phyloP scores from a whole-genome alignment of 2,113 vertebrate genomes.

The Pholis gunnellus region DNA sequence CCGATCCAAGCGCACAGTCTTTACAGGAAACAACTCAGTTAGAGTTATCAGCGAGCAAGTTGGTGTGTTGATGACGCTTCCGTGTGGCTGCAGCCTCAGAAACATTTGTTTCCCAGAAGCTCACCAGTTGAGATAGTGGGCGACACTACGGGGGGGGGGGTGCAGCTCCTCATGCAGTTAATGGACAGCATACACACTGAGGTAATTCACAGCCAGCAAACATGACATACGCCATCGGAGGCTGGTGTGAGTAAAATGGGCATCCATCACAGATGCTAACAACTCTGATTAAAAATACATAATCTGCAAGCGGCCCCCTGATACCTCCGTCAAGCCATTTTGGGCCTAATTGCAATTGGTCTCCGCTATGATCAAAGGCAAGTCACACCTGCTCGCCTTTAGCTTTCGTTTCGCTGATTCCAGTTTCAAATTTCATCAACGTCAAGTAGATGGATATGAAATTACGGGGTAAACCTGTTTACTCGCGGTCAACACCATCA shows the following conservation, averaged over 20 bases:
- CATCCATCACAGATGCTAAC: constrained; percentile 86
- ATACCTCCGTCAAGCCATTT: constrained; percentile 80
- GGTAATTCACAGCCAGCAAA: constrained; percentile 66
- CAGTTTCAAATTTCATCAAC: constrained; percentile 86
- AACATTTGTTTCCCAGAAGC: constrained; percentile 8
- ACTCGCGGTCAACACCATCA: constrained; percentile 62
- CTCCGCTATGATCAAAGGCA: constrained; percentile 85
- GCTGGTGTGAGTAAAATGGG: constrained; percentile 77
- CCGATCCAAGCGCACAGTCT: too few species aligned
- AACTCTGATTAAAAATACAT: constrained; percentile 88
- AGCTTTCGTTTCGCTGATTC: constrained; percentile 84
- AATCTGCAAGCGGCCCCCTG: constrained; percentile 82
- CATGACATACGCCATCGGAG: constrained; percentile 66
- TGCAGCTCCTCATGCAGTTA: constrained; percentile 47
- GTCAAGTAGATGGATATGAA: constrained; percentile 83
- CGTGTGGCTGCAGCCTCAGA: not conserved
- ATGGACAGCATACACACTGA: constrained; percentile 57
- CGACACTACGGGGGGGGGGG: not conserved
- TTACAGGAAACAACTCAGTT: not conserved
- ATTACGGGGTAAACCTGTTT: constrained; percentile 78
- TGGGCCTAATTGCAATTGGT: constrained; percentile 85
- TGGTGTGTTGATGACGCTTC: too few species aligned
- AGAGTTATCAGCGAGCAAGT: not conserved
- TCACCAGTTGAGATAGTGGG: constrained; percentile 3
- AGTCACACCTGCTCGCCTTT: constrained; percentile 85